Percentiles rank a stretch among this genome's conserved stretches.
Evolutionary conservation across 2,888 invertebrate species (phyloP).

Genomic region (Dolichomitus sp.): DNA sequence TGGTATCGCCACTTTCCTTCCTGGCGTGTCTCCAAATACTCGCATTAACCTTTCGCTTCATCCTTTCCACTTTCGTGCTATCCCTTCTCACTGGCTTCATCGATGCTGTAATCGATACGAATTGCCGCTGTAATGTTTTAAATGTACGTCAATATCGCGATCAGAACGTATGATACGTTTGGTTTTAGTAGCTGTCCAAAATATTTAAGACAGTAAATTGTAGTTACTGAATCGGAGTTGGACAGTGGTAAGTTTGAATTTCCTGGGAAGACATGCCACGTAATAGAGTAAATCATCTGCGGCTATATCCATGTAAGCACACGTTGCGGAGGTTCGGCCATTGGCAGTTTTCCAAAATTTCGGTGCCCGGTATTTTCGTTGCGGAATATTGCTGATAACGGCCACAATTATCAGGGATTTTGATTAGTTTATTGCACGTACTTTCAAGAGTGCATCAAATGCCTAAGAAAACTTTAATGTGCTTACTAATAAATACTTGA

Average conservation of each 20-base stretch:
- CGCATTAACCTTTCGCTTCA: conserved; percentile 50
- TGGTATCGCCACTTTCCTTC: conserved; percentile 51
- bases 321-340: neutral
- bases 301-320: neutral
- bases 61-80: neutral
- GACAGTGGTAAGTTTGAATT: neutral
- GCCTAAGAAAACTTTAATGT: too few species aligned
- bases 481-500: too few species aligned
- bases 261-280: neutral
- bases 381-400: neutral
- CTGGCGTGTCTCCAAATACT: conserved; percentile 60
- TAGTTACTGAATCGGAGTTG: neutral
- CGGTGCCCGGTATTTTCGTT: neutral
- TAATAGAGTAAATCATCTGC: conserved; percentile 15
- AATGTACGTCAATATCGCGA: neutral
- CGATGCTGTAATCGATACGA: neutral
- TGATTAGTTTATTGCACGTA: neutral
- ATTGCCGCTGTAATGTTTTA: neutral
- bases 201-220: neutral
- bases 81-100: neutral
- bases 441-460: too few species aligned
- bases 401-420: neutral
- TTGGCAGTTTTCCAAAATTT: conserved; percentile 10
- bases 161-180: neutral
- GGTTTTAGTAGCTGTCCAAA: neutral